Conservation (phyloP, 2,888 invertebrate genomes). For the Mesochorus sp. region DNA sequence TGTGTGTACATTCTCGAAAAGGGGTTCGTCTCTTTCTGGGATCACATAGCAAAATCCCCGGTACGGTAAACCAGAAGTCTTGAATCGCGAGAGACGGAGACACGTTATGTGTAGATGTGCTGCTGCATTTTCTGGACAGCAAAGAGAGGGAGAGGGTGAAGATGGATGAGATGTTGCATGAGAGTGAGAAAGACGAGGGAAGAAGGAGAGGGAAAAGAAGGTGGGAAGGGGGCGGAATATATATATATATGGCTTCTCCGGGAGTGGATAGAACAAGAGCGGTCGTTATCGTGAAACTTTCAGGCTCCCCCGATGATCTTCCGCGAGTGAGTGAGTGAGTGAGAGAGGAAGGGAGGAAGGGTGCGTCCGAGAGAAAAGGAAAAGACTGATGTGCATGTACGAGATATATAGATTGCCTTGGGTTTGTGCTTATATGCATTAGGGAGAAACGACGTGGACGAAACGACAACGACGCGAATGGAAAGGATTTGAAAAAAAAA, state of each 20-base stretch:
- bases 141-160: not conserved
- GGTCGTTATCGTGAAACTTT: conserved; percentile 62
- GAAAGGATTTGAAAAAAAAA: conserved; percentile 11
- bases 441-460: not conserved
- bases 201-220: conserved; percentile 54
- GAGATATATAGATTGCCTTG: conserved; percentile 47
- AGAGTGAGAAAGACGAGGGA: conserved; percentile 12
- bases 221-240: conserved; percentile 33
- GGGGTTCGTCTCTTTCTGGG: not conserved
- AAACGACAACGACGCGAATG: conserved; percentile 9
- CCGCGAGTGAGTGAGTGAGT: conserved; percentile 29
- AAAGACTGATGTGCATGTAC: conserved; percentile 23
- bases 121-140: conserved; percentile 20
- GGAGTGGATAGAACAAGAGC: conserved; percentile 52
- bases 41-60: conserved; percentile 34
- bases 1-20: not conserved
- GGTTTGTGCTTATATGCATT: not conserved
- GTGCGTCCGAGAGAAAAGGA: not conserved
- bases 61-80: conserved; percentile 40
- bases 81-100: conserved; percentile 49
- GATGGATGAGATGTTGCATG: not conserved
- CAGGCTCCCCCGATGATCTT: conserved; percentile 39
- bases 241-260: conserved; percentile 40
- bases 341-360: conserved; percentile 14
- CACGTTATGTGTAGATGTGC: conserved; percentile 60